phyloP scores from a whole-genome alignment of 2,113 vertebrate species.

The Ondatra zibethicus region DNA sequence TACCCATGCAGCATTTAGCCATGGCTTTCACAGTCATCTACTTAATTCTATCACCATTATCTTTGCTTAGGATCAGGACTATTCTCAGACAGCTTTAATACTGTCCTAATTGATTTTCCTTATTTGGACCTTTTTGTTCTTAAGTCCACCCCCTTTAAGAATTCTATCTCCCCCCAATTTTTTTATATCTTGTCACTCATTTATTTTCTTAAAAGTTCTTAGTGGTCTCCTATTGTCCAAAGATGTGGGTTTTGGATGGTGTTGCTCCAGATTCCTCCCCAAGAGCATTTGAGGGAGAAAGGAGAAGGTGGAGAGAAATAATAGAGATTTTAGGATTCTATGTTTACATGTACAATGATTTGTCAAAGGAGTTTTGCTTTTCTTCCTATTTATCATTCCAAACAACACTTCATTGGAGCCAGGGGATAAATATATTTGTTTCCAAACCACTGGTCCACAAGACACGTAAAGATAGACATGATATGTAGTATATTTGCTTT shows the following conservation, averaged over 20 bases:
- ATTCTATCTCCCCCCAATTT: not conserved
- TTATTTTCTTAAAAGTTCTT: not conserved
- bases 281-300: not conserved
- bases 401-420: constrained; percentile 30
- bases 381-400: constrained; percentile 35
- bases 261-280: not conserved
- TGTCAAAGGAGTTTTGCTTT: not conserved
- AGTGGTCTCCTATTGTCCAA: not conserved
- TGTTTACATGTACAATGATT: not conserved
- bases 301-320: not conserved
- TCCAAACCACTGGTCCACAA: constrained; percentile 15
- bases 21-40: not conserved
- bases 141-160: not conserved
- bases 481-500: not conserved
- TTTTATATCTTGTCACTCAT: not conserved
- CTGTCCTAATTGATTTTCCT: not conserved
- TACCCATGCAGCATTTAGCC: not conserved
- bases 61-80: not conserved
- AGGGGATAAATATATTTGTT: not conserved
- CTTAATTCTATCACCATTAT: not conserved
- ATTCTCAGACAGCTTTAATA: not conserved
- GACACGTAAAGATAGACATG: not conserved
- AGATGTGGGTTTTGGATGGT: not conserved
- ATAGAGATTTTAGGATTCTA: not conserved
- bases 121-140: not conserved